phyloP scores from a whole-genome alignment of 2,888 invertebrate genomes.

The Nudaria mundana region DNA sequence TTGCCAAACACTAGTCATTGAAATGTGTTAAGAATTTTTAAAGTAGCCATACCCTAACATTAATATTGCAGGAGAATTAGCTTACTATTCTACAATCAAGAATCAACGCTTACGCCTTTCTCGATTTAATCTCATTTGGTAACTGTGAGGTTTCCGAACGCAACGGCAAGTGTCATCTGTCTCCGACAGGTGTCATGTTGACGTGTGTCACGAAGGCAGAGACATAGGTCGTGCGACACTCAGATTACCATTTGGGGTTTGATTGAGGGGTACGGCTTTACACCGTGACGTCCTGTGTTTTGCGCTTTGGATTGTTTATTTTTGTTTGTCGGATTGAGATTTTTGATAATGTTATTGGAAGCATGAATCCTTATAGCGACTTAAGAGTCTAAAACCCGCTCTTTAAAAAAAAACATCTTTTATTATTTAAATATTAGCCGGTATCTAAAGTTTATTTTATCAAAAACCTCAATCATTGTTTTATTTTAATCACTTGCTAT shows the following conservation, averaged over 20 bases:
- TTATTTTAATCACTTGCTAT: conserved; percentile 44
- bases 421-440: too few relatives aligned
- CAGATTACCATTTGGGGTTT: conserved; percentile 94
- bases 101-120: conserved; percentile 72
- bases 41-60: too few relatives aligned
- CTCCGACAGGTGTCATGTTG: conserved; percentile 36
- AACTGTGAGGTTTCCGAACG: conserved; percentile 91
- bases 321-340: conserved; percentile 11
- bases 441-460: too few relatives aligned
- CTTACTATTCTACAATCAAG: conserved; percentile 21
- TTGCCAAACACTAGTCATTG: too few relatives aligned
- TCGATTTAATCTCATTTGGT: conserved; percentile 98
- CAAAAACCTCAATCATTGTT: too few relatives aligned
- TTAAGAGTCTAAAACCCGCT: too few relatives aligned
- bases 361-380: too few relatives aligned
- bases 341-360: conserved; percentile 3
- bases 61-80: conserved; percentile 2
- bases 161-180: conserved; percentile 47
- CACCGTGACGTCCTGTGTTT: conserved; percentile 77
- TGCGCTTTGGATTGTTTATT: conserved; percentile 33
- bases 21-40: too few relatives aligned
- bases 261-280: conserved; percentile 78
- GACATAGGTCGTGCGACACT: conserved; percentile 68
- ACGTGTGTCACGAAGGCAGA: conserved; percentile 39
- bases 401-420: too few relatives aligned